Conservation (phyloP, 2,113 vertebrate genomes). For the Plecotus auritus region DNA sequence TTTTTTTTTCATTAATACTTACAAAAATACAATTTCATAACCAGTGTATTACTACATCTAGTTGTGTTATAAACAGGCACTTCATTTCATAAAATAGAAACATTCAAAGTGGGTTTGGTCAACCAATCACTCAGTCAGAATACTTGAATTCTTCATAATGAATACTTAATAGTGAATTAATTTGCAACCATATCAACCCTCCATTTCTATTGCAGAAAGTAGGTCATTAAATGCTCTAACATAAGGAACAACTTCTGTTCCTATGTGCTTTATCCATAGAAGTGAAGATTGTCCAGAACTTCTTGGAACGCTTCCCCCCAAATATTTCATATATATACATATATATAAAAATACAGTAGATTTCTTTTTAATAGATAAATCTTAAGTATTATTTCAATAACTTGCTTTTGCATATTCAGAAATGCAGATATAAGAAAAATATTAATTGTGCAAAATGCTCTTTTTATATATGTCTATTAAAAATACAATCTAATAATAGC, state of each 20-base stretch:
- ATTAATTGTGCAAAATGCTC: constrained; percentile 79
- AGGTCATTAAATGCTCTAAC: constrained; percentile 35
- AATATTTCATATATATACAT: background rate
- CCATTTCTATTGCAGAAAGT: constrained; percentile 60
- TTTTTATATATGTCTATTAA: constrained; percentile 63
- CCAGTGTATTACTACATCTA: constrained; percentile 63
- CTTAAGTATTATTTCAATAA: constrained; percentile 65
- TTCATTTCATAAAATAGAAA: constrained; percentile 67
- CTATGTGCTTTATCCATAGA: constrained; percentile 54
- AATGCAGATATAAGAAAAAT: constrained; percentile 63
- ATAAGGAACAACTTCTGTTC: constrained; percentile 59
- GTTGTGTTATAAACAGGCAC: constrained; percentile 54
- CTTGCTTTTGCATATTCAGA: constrained; percentile 72
- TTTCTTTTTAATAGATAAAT: constrained; percentile 71
- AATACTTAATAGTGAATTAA: constrained; percentile 53
- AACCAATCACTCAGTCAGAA: constrained; percentile 40
- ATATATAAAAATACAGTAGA: constrained; percentile 79
- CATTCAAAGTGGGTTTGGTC: constrained; percentile 55
- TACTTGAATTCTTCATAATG: constrained; percentile 57
- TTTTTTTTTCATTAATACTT: constrained; percentile 63
- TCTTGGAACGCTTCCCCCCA: background rate
- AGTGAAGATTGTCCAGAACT: constrained; percentile 19
- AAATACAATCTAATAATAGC: constrained; percentile 52
- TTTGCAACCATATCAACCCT: constrained; percentile 44
- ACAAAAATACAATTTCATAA: constrained; percentile 66